A percentile compares a stretch with the other conserved stretches of the same genome.
Conservation (phyloP, 2,113 vertebrate genomes). For the Piaya cayana region DNA sequence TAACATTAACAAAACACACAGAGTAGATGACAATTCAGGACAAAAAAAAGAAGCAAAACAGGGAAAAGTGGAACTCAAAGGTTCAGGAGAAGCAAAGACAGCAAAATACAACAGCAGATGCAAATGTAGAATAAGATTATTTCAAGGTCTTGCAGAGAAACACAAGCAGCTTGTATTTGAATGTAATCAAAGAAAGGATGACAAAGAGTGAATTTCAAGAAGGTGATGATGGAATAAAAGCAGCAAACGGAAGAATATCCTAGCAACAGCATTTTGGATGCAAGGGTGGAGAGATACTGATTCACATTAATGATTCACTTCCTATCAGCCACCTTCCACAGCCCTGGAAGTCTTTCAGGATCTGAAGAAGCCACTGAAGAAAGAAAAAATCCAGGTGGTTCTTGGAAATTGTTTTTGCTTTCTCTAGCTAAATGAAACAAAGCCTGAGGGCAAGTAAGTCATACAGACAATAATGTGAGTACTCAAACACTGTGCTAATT, state of each 20-base stretch:
- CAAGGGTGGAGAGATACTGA: constrained; percentile 8
- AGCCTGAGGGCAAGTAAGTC: not conserved
- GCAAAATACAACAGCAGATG: not conserved
- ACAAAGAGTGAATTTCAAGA: constrained; percentile 43
- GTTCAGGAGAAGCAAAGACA: not conserved
- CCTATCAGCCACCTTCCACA: not conserved
- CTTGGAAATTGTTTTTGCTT: not conserved
- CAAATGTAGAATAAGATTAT: not conserved
- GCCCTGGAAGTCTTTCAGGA: not conserved
- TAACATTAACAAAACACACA: not conserved
- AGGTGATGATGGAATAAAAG: constrained; percentile 13
- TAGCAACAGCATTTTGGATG: constrained; percentile 58
- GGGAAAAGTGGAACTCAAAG: not conserved
- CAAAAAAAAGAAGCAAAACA: not conserved
- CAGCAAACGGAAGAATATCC: constrained; percentile 40
- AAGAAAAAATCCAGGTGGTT: not conserved
- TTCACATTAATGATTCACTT: constrained; percentile 45
- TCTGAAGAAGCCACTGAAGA: not conserved
- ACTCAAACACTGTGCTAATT: not conserved
- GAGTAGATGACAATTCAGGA: not conserved
- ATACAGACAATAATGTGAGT: fast-evolving
- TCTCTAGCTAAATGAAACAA: not conserved
- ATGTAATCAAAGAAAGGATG: constrained; percentile 50
- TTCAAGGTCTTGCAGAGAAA: constrained; percentile 28
- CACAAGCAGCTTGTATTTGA: constrained; percentile 7